A percentile compares a stretch with the other conserved stretches of the same genome.
Evolutionary conservation across 2,797 vertebrate species (phyloP).

Genomic region (Falco columbarius): DNA sequence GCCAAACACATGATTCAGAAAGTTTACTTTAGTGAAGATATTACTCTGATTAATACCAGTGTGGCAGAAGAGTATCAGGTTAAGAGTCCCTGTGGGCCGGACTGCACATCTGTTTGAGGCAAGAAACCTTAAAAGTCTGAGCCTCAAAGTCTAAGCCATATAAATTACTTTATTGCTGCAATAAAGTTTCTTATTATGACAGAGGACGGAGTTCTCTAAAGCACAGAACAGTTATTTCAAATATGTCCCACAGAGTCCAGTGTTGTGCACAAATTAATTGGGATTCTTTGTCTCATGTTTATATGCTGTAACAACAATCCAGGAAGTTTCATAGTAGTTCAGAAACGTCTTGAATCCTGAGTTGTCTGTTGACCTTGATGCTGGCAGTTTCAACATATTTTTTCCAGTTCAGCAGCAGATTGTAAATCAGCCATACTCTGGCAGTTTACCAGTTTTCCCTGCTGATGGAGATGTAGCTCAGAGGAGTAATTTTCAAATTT

Average conservation of each 20-base stretch:
- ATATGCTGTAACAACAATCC: neutral
- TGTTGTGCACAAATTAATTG: neutral
- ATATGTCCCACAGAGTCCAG: neutral
- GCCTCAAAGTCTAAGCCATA: neutral
- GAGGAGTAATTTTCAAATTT: neutral
- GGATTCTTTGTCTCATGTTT: neutral
- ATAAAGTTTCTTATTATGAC: neutral
- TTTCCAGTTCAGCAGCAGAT: neutral
- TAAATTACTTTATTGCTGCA: neutral
- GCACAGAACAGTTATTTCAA: neutral
- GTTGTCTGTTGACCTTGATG: neutral
- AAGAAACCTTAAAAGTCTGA: neutral
- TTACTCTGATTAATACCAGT: neutral
- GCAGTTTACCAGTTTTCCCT: neutral
- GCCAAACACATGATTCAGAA: neutral
- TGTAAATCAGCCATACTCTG: neutral
- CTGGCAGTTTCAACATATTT: neutral
- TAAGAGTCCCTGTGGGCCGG: neutral
- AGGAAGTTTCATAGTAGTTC: neutral
- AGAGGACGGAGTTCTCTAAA: neutral
- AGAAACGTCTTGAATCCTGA: neutral
- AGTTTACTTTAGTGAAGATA: neutral
- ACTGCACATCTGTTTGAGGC: neutral
- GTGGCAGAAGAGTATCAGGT: neutral
- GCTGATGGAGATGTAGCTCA: neutral